Percentiles rank a stretch among this genome's conserved stretches.
phyloP scores from a whole-genome alignment of 1,140 invertebrate species.

The Aphidius gifuensis region DNA sequence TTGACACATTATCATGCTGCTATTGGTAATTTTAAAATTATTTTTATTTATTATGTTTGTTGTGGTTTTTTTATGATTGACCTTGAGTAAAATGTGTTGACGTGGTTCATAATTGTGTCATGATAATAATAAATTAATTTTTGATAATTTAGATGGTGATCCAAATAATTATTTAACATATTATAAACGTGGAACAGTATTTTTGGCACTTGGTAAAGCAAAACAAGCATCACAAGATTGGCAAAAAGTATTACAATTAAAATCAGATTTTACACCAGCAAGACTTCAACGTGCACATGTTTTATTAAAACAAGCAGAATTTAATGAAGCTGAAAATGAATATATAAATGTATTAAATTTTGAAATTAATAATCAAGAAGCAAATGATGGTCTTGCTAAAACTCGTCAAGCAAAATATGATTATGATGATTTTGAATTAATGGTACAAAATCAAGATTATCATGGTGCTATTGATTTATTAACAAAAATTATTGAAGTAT shows the following conservation, averaged over 20 bases:
- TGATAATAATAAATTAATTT: too few species aligned
- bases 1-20: constrained; percentile 97
- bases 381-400: constrained; percentile 62
- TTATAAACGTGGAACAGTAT: constrained; percentile 93
- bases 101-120: too few species aligned
- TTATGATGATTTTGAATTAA: constrained; percentile 65
- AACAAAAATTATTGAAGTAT: constrained; percentile 75
- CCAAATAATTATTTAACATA: constrained; percentile 94
- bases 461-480: constrained; percentile 68
- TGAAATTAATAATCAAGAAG: constrained; percentile 79
- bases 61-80: too few species aligned
- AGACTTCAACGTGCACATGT: constrained; percentile 83
- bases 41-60: constrained; percentile 3
- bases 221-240: constrained; percentile 94
- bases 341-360: constrained; percentile 71
- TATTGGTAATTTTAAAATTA: constrained; percentile 71
- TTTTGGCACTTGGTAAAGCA: constrained; percentile 92
- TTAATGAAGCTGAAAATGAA: constrained; percentile 79
- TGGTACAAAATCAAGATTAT: constrained; percentile 67
- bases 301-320: constrained; percentile 84
- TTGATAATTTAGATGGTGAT: constrained; percentile 78
- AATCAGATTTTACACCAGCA: constrained; percentile 91
- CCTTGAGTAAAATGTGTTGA: too few species aligned
- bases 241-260: constrained; percentile 86
- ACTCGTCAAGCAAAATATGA: constrained; percentile 67